A percentile compares a stretch with the other conserved stretches of the same genome.
phyloP scores from a whole-genome alignment of 2,888 invertebrate species.

The Meiosimyza platycephala region DNA sequence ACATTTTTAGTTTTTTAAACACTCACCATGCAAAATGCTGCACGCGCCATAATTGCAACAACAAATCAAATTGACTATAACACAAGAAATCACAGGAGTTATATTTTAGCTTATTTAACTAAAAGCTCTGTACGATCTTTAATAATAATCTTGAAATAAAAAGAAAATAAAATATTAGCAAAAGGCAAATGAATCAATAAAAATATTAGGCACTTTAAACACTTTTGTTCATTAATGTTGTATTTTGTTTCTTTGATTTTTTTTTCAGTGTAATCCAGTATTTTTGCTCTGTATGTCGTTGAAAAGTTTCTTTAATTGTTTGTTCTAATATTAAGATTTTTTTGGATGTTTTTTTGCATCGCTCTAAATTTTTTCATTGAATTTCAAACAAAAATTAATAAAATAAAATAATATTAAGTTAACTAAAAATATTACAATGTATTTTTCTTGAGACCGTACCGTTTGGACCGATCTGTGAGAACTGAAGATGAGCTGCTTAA shows the following conservation, averaged over 20 bases:
- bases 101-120: conserved; percentile 44
- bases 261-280: conserved; percentile 6
- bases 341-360: background rate
- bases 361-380: too few relatives aligned
- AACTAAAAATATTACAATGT: background rate
- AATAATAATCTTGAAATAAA: conserved; percentile 48
- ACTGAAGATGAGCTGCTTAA: conserved; percentile 66
- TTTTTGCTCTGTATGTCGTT: background rate
- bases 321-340: conserved; percentile 1
- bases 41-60: conserved; percentile 65
- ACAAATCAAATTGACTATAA: conserved; percentile 52
- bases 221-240: background rate
- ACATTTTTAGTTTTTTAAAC: conserved; percentile 31
- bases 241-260: background rate
- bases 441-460: conserved; percentile 61
- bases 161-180: conserved; percentile 50
- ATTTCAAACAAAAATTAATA: too few relatives aligned
- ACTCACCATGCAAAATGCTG: conserved; percentile 67
- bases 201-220: conserved; percentile 26
- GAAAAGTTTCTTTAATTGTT: background rate
- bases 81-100: conserved; percentile 55
- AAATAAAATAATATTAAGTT: background rate
- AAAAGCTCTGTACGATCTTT: conserved; percentile 51
- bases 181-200: conserved; percentile 40
- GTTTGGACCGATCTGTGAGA: conserved; percentile 67